Evolutionary conservation across 2,113 vertebrate species (phyloP), one percentile per base, ranked within the genome.

Genomic region (Alectura lathami): DNA sequence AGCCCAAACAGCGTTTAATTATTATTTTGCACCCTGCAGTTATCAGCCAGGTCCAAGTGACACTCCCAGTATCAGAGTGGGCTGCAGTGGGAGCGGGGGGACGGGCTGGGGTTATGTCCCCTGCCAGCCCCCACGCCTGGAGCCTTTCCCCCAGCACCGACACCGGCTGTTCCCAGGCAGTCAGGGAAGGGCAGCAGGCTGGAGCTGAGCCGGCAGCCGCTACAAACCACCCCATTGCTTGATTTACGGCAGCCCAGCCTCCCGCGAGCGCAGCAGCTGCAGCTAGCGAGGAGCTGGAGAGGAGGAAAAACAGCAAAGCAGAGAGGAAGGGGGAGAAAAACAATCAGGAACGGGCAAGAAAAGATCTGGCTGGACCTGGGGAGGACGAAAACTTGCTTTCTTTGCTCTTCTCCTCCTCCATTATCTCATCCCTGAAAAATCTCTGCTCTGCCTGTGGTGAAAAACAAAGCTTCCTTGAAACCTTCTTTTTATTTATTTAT

Each of bases 201-300:
- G 59, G 57, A 62, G 24, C 27, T 32, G 59, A 54, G 10, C 18
- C 0, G 3, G 6, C 0, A 0, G 20, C 45, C 5, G 1, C 67
- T 15, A 2, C 17, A 17, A 3, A 11, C 26, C 56, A 17, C 5
- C 54, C 32, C 26, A 77, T 50, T 5, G 3, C 30, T 16, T 87
- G 43, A 43, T 53, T 75, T 42, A 40, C 70, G 62, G 6, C 77
- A 62, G 45, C 27, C 27, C 69, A 74, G 73, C 30, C 63, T 50
- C 67, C 36, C 10, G 2, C 74, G 70, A 70, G 67, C 10, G 24
- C 80, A 29, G 68, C 67, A 48, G 53, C 89, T 69, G 91, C 86
- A 42, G 59, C 68, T 24, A 59, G 50, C 68, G 14, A 1, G 0
- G 38, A 68, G n/a, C 2, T 36, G 10, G 63, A 54, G 67, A 29